These are phyloP conservation scores for Hyppa rectilinea DNA, from an alignment of 2,888 invertebrate genomes.

Conservation along the genomic window DNA sequence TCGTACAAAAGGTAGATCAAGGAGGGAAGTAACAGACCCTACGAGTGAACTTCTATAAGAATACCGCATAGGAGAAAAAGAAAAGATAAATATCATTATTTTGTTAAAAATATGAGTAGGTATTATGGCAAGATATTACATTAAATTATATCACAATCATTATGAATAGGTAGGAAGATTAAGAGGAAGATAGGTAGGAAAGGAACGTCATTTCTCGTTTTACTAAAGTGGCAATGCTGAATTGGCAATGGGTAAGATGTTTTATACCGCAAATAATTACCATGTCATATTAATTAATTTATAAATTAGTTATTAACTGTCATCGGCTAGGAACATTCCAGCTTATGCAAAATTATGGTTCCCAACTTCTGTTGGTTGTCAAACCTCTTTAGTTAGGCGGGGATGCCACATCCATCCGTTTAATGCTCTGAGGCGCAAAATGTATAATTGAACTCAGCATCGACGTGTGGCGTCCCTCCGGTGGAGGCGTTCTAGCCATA, in stretches of 20 bases:
- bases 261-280: not conserved
- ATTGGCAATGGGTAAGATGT: not conserved
- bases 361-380: too few relatives aligned
- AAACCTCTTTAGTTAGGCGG: not conserved
- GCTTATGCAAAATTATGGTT: too few relatives aligned
- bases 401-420: not conserved
- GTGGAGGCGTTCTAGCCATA: not conserved
- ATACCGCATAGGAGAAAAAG: not conserved
- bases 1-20: not conserved
- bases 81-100: not conserved
- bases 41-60: not conserved
- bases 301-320: too few relatives aligned
- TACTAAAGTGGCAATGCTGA: not conserved
- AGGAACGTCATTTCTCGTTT: not conserved
- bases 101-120: not conserved
- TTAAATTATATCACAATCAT: not conserved
- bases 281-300: too few relatives aligned
- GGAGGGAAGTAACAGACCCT: not conserved
- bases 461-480: not conserved
- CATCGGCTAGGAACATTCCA: too few relatives aligned
- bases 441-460: constrained; percentile 19
- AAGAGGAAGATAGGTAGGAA: too few relatives aligned
- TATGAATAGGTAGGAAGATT: too few relatives aligned
- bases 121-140: not conserved
- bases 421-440: not conserved